phyloP scores from a whole-genome alignment of 1,140 invertebrate genomes.

The Drosophila albomicans region DNA sequence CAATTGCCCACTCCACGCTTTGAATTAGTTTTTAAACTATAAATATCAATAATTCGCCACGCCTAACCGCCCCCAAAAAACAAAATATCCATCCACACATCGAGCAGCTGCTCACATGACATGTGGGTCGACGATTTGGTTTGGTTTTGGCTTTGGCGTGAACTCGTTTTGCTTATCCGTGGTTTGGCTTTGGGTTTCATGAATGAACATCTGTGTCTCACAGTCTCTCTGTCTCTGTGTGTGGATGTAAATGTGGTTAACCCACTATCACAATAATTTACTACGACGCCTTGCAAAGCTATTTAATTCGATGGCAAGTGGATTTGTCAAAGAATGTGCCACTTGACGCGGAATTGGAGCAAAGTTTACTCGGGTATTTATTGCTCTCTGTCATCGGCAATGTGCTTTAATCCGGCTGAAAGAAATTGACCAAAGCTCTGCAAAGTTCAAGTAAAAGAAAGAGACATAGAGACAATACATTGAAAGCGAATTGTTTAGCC shows the following conservation, averaged over 20 bases:
- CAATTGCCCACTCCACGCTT: slow-evolving; percentile 14
- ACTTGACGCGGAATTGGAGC: not conserved
- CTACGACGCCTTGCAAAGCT: slow-evolving; percentile 26
- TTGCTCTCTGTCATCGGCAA: not conserved
- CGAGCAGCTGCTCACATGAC: slow-evolving; percentile 9
- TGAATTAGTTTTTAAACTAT: slow-evolving; percentile 43
- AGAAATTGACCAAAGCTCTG: not conserved
- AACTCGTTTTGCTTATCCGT: slow-evolving; percentile 40
- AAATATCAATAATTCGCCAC: slow-evolving; percentile 20
- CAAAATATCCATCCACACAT: not conserved
- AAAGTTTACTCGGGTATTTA: not conserved
- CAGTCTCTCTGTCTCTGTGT: not conserved
- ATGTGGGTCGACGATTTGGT: slow-evolving; percentile 36
- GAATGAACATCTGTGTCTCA: slow-evolving; percentile 38
- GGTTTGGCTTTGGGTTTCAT: slow-evolving; percentile 33
- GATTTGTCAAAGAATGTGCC: slow-evolving; percentile 4
- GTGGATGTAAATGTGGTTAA: slow-evolving; percentile 31
- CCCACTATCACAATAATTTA: slow-evolving; percentile 43
- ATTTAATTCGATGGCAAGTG: slow-evolving; percentile 48
- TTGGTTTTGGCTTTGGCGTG: slow-evolving; percentile 29
- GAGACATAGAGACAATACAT: slow-evolving; percentile 17
- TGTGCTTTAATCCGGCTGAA: not conserved
- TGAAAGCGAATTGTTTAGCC: slow-evolving; percentile 58
- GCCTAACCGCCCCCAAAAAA: slow-evolving; percentile 29
- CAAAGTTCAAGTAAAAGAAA: not conserved